Evolutionary conservation across 2,113 vertebrate genomes (phyloP).

Genomic region (Cynoglossus semilaevis): DNA sequence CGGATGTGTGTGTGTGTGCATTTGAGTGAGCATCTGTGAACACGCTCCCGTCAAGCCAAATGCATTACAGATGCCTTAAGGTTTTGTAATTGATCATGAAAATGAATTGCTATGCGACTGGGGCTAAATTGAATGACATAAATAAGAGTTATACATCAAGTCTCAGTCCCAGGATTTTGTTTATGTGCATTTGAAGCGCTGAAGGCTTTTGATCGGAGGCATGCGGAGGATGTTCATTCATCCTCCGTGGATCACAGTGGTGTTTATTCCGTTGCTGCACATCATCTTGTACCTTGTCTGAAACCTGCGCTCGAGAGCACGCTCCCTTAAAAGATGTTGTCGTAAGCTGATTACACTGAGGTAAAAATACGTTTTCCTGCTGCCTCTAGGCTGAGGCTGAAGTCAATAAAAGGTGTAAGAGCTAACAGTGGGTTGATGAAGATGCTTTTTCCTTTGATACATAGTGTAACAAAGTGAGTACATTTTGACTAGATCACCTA

Average conservation of each 20-base stretch:
- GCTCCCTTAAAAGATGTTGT: constrained; percentile 66
- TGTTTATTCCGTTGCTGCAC: constrained; percentile 13
- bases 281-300: constrained; percentile 43
- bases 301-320: constrained; percentile 40
- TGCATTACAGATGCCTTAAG: constrained; percentile 72
- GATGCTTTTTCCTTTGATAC: constrained; percentile 61
- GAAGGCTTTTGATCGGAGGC: constrained; percentile 27
- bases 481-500: constrained; percentile 59
- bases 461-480: constrained; percentile 68
- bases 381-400: constrained; percentile 62
- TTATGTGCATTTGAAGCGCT: constrained; percentile 44
- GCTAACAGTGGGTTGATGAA: constrained; percentile 63
- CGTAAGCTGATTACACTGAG: constrained; percentile 64
- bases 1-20: too few relatives aligned
- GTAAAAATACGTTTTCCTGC: constrained; percentile 49
- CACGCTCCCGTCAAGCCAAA: constrained; percentile 54
- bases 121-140: constrained; percentile 77
- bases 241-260: constrained; percentile 53
- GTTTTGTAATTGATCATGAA: constrained; percentile 78
- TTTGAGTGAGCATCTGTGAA: constrained; percentile 37
- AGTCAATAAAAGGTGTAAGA: constrained; percentile 62
- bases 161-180: constrained; percentile 55
- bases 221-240: constrained; percentile 38
- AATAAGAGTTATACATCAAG: constrained; percentile 74
- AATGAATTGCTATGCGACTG: constrained; percentile 68